These are phyloP conservation scores for Battus philenor DNA, from an alignment of 1,140 invertebrate species.

Conservation along the genomic window DNA sequence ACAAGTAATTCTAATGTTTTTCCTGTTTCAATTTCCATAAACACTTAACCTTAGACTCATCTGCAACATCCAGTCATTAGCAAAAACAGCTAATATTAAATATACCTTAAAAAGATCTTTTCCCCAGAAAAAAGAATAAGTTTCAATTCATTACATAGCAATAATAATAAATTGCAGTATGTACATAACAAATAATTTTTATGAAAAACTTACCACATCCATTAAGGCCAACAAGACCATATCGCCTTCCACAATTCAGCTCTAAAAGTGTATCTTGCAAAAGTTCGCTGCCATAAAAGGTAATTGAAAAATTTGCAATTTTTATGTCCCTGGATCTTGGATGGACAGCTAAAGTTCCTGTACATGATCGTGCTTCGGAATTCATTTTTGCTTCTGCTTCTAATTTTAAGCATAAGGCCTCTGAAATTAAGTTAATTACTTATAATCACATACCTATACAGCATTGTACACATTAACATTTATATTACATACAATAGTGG, in stretches of 20 bases:
- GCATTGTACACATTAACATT: too few species aligned
- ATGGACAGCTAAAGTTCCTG: slow-evolving; percentile 96
- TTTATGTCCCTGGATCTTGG: slow-evolving; percentile 97
- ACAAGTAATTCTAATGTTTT: too few species aligned
- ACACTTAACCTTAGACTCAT: too few species aligned
- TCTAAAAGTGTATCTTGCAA: slow-evolving; percentile 97
- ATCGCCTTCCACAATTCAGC: slow-evolving; percentile 96
- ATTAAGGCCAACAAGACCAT: slow-evolving; percentile 97
- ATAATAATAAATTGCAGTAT: too few species aligned
- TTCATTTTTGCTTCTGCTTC: slow-evolving; percentile 93
- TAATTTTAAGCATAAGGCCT: slow-evolving; percentile 90
- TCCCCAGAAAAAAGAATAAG: too few species aligned
- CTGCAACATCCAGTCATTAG: too few species aligned
- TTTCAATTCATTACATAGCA: too few species aligned
- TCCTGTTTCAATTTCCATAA: too few species aligned
- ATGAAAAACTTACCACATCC: slow-evolving; percentile 86
- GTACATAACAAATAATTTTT: slow-evolving; percentile 5
- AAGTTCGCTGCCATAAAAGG: slow-evolving; percentile 97
- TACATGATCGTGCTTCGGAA: slow-evolving; percentile 95
- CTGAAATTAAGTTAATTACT: slow-evolving; percentile 74
- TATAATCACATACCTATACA: too few species aligned
- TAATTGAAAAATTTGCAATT: slow-evolving; percentile 97
- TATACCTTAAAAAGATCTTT: too few species aligned
- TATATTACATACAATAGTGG: too few species aligned
- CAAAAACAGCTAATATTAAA: too few species aligned